Evolutionary conservation across 2,888 invertebrate genomes (phyloP).

Genomic region (Agrochola circellaris): DNA sequence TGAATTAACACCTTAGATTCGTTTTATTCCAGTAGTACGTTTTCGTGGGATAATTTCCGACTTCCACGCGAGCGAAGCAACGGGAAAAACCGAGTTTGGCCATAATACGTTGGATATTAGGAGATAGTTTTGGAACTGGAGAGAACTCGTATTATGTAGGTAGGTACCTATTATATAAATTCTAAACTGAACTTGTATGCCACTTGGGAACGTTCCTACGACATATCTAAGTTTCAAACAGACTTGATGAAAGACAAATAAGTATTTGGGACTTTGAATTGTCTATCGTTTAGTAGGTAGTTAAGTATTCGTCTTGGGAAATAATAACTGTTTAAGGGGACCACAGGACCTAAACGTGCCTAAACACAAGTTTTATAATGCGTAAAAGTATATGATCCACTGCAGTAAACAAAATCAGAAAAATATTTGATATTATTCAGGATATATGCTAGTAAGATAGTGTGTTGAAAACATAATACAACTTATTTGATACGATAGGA

Average conservation of each 20-base stretch:
- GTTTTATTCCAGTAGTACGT: too few relatives aligned
- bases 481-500: too few relatives aligned
- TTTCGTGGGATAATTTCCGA: too few relatives aligned
- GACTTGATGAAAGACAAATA: not conserved
- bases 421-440: too few relatives aligned
- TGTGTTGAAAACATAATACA: too few relatives aligned
- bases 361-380: too few relatives aligned
- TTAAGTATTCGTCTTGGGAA: not conserved
- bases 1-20: too few relatives aligned
- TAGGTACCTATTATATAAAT: not conserved
- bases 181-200: not conserved
- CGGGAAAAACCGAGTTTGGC: not conserved
- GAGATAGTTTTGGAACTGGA: not conserved
- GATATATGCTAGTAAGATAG: too few relatives aligned
- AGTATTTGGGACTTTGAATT: not conserved
- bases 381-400: too few relatives aligned
- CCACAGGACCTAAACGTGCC: too few relatives aligned
- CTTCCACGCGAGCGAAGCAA: too few relatives aligned
- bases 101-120: not conserved
- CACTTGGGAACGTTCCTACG: not conserved
- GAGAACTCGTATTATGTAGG: not conserved
- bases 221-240: not conserved
- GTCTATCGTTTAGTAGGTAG: not conserved
- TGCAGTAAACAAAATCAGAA: too few relatives aligned
- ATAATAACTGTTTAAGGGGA: not conserved